Percentiles rank a stretch among this genome's conserved stretches.
Conservation (phyloP, 1,140 invertebrate species). For the Drosophila tristis region DNA sequence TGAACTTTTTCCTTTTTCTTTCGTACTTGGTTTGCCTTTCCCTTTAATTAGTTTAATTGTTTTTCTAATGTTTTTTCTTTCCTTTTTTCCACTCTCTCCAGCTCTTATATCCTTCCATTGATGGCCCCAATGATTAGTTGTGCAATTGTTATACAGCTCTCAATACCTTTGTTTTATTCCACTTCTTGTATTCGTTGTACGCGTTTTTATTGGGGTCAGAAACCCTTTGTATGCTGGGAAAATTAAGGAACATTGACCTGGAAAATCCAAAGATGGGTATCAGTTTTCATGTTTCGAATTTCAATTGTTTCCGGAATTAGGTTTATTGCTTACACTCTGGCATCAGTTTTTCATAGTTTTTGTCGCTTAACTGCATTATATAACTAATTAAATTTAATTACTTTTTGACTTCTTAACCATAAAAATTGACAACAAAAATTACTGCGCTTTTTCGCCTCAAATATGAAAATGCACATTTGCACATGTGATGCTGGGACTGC, state of each 20-base stretch:
- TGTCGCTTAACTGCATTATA: too few relatives aligned
- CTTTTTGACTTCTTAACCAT: too few relatives aligned
- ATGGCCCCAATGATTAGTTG: constrained; percentile 70
- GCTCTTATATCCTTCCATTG: constrained; percentile 22
- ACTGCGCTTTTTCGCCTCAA: too few relatives aligned
- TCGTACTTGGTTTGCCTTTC: not conserved
- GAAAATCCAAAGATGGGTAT: constrained; percentile 3
- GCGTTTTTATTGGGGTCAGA: constrained; percentile 19
- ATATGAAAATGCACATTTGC: constrained; percentile 31
- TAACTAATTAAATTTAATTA: too few relatives aligned
- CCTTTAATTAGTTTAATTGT: constrained; percentile 80
- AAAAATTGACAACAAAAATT: too few relatives aligned
- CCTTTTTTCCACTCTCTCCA: constrained; percentile 11
- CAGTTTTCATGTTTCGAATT: constrained; percentile 2
- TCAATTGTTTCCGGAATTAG: not conserved
- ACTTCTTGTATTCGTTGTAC: constrained; percentile 1
- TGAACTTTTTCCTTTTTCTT: constrained; percentile 13
- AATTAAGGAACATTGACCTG: not conserved
- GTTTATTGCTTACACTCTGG: too few relatives aligned
- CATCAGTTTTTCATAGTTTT: not conserved
- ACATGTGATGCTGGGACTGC: not conserved
- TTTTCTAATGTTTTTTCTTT: constrained; percentile 54
- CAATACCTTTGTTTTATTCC: constrained; percentile 37
- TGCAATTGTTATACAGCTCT: constrained; percentile 57
- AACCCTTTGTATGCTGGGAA: constrained; percentile 1